Conservation (phyloP, 2,113 vertebrate genomes). For the Oreochromis aureus region DNA sequence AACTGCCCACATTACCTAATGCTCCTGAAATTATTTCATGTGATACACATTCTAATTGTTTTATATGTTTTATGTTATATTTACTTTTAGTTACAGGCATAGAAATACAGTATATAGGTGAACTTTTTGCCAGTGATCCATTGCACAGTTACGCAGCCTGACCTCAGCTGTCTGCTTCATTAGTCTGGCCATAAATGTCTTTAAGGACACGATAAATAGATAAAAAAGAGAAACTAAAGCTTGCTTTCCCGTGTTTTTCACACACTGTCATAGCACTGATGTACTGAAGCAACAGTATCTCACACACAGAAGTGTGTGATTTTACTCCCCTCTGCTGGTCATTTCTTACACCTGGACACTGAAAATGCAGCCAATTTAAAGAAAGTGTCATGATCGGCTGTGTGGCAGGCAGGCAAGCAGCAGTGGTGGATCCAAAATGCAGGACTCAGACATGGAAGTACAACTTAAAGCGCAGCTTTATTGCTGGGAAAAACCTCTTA, state of each 20-base stretch:
- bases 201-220: background rate
- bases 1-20: background rate
- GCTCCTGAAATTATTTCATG: background rate
- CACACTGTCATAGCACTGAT: background rate
- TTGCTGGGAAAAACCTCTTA: too few species aligned
- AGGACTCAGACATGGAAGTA: too few species aligned
- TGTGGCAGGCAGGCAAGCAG: too few species aligned
- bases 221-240: background rate
- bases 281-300: background rate
- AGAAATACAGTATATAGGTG: background rate
- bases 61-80: background rate
- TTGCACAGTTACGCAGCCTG: background rate
- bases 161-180: background rate
- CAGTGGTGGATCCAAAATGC: too few species aligned
- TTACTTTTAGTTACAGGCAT: background rate
- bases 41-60: background rate
- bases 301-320: background rate
- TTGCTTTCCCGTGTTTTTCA: background rate
- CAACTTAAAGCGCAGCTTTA: too few species aligned
- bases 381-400: too few species aligned
- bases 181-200: background rate
- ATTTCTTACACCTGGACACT: background rate
- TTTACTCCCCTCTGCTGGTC: slow-evolving; percentile 13
- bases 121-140: background rate
- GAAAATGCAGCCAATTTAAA: background rate